Percentiles rank a stretch among this genome's conserved stretches.
Evolutionary conservation across 2,113 vertebrate species (phyloP).

Genomic region (Microcebus griseorufus): DNA sequence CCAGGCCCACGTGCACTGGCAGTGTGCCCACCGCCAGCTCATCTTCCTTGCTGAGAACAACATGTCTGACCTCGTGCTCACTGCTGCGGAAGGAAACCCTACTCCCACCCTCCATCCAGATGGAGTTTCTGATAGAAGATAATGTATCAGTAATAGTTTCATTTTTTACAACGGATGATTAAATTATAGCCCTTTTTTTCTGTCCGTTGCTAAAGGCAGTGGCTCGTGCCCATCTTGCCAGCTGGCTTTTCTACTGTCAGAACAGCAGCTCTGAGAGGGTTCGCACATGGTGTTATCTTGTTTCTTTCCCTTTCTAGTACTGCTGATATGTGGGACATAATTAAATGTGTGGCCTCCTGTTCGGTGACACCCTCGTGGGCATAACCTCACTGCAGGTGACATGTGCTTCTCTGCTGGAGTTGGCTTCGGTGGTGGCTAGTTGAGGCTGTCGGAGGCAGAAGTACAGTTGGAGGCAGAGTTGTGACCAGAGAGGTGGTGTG

Average conservation of each 20-base stretch:
- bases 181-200: background rate
- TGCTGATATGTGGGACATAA: background rate
- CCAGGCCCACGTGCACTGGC: background rate
- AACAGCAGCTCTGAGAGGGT: no score
- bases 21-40: accelerated
- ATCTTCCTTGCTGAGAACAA: background rate
- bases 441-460: background rate
- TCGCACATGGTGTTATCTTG: background rate
- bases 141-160: background rate
- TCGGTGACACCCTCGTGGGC: background rate
- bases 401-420: background rate
- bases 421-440: background rate
- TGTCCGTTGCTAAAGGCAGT: background rate
- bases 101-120: background rate
- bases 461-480: no score
- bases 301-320: background rate
- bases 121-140: background rate
- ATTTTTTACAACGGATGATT: background rate
- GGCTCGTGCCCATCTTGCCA: background rate
- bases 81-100: background rate
- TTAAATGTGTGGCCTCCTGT: background rate
- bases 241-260: background rate
- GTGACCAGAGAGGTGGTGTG: background rate
- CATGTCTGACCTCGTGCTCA: background rate
- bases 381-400: background rate